phyloP scores from a whole-genome alignment of 1,140 invertebrate genomes.

The Eumaeus atala region DNA sequence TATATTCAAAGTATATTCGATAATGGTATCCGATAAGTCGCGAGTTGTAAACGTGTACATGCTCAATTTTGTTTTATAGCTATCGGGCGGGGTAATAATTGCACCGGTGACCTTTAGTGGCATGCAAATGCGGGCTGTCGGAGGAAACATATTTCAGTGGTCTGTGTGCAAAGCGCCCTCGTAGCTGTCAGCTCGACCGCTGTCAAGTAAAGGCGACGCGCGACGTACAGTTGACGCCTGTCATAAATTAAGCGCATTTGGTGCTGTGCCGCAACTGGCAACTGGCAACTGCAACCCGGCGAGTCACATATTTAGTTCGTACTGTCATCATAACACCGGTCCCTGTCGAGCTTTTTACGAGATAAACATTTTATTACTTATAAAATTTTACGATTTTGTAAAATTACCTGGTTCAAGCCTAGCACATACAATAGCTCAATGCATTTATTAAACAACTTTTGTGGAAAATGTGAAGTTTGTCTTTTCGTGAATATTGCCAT shows the following conservation, averaged over 20 bases:
- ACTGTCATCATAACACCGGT: too few species aligned
- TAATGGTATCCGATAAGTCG: background rate
- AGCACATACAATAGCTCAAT: too few species aligned
- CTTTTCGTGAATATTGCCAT: too few species aligned
- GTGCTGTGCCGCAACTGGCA: background rate
- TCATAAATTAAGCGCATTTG: conserved; percentile 26
- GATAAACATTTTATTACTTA: too few species aligned
- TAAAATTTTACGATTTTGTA: too few species aligned
- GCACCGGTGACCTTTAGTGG: conserved; percentile 44
- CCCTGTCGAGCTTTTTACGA: too few species aligned
- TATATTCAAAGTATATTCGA: too few species aligned
- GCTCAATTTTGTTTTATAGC: conserved; percentile 40
- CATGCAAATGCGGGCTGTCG: conserved; percentile 35
- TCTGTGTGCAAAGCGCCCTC: conserved; percentile 18
- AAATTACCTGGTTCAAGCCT: too few species aligned
- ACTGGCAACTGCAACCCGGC: too few species aligned
- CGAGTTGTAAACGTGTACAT: conserved; percentile 12
- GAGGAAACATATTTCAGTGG: conserved; percentile 8
- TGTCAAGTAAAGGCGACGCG: conserved; percentile 28
- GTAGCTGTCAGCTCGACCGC: conserved; percentile 23
- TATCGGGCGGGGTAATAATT: conserved; percentile 40
- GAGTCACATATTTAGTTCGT: too few species aligned
- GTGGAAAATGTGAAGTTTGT: too few species aligned
- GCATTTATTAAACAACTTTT: too few species aligned
- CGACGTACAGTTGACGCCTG: conserved; percentile 26